These are phyloP conservation scores for Podiceps cristatus DNA, from an alignment of 2,113 vertebrate species.

Conservation along the genomic window DNA sequence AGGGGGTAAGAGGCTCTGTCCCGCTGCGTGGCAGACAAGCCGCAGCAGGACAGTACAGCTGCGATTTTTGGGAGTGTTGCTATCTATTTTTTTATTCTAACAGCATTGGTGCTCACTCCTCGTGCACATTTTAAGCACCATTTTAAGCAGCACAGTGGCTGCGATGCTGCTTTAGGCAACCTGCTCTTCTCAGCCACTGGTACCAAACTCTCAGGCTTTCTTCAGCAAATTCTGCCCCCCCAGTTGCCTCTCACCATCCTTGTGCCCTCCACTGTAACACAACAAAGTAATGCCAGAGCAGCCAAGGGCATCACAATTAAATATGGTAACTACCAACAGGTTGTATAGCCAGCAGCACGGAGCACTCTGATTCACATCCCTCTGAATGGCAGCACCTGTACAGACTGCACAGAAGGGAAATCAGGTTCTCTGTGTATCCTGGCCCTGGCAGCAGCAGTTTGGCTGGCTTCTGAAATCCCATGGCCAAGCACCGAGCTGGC, in stretches of 20 bases:
- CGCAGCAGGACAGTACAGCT: not conserved
- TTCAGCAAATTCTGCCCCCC: not conserved
- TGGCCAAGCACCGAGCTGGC: not conserved
- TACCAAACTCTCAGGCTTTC: not conserved
- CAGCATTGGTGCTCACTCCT: not conserved
- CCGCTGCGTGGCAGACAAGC: fast-evolving
- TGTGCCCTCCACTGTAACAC: not conserved
- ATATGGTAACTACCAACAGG: not conserved
- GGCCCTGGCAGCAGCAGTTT: not conserved
- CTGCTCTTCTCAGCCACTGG: not conserved
- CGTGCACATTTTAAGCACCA: not conserved
- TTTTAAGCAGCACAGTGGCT: not conserved
- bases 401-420: not conserved
- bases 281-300: not conserved
- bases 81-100: not conserved
- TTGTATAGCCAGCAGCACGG: not conserved
- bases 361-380: not conserved
- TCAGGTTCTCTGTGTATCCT: not conserved
- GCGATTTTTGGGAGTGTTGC: not conserved
- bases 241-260: not conserved
- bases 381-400: not conserved
- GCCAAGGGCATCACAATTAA: not conserved
- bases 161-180: not conserved
- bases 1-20: not conserved
- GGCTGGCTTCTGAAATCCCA: not conserved